Evolutionary conservation across 2,113 vertebrate genomes (phyloP).

Genomic region (Oreochromis spilurus): DNA sequence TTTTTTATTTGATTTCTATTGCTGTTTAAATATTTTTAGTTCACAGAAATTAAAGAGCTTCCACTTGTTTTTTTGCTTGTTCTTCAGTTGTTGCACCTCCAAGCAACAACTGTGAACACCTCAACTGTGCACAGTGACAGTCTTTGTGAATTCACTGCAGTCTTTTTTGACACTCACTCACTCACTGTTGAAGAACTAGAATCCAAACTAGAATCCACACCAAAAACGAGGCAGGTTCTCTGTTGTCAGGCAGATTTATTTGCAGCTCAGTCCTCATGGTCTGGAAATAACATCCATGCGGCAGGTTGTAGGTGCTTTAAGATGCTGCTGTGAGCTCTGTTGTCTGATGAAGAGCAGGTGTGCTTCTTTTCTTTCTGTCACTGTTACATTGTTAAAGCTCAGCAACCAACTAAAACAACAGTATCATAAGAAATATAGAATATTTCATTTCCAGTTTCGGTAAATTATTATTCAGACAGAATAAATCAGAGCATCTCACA

Average conservation of each 20-base stretch:
- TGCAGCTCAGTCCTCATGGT: neutral
- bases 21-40: accelerated
- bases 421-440: neutral
- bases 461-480: neutral
- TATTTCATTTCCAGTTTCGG: neutral
- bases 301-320: neutral
- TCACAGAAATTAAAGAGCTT: neutral
- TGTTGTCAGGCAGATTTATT: neutral
- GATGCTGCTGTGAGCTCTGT: neutral
- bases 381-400: neutral
- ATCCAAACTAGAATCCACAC: neutral
- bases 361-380: neutral
- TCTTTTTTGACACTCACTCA: neutral
- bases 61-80: accelerated
- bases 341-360: neutral
- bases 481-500: accelerated
- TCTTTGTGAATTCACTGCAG: neutral
- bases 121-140: neutral
- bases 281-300: neutral
- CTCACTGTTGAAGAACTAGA: neutral
- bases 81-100: neutral
- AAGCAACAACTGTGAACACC: neutral
- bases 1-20: neutral
- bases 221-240: neutral
- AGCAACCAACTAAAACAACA: neutral